Evolutionary conservation across 2,888 invertebrate species (phyloP).

Genomic region (Chrysotoxum bicinctum): DNA sequence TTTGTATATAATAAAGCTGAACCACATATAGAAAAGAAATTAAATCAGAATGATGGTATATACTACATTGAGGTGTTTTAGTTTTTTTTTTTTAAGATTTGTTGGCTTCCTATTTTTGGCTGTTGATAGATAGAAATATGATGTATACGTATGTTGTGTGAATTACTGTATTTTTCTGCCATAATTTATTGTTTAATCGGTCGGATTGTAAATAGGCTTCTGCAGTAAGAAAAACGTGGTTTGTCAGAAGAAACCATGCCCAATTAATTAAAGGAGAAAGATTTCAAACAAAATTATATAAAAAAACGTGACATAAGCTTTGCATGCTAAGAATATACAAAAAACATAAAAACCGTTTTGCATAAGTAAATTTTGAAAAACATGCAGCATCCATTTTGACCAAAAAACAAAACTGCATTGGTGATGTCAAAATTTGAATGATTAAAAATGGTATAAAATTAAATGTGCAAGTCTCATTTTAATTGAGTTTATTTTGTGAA

Average conservation of each 20-base stretch:
- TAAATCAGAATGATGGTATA: constrained; percentile 81
- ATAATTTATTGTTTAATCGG: not conserved
- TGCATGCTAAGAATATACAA: constrained; percentile 34
- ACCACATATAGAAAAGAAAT: constrained; percentile 82
- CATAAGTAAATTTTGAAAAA: constrained; percentile 16
- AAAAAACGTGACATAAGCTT: constrained; percentile 22
- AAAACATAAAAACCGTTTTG: not conserved
- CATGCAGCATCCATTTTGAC: constrained; percentile 61
- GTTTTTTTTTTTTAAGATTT: constrained; percentile 39
- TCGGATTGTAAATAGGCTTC: constrained; percentile 27
- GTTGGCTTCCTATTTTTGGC: constrained; percentile 41
- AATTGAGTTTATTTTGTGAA: constrained; percentile 11
- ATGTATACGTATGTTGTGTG: not conserved
- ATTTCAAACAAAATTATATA: constrained; percentile 4
- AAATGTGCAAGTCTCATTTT: constrained; percentile 63
- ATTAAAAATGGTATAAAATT: not conserved
- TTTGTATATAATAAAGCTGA: constrained; percentile 80
- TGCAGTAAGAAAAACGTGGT: constrained; percentile 23
- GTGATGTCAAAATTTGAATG: not conserved
- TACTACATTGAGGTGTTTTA: constrained; percentile 65
- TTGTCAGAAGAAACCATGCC: constrained; percentile 46
- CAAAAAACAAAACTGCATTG: constrained; percentile 1
- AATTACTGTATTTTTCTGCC: constrained; percentile 15
- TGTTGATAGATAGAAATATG: constrained; percentile 38
- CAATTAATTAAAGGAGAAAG: constrained; percentile 3